Conservation (phyloP, 2,888 invertebrate genomes). For the Macrophya annulata region DNA sequence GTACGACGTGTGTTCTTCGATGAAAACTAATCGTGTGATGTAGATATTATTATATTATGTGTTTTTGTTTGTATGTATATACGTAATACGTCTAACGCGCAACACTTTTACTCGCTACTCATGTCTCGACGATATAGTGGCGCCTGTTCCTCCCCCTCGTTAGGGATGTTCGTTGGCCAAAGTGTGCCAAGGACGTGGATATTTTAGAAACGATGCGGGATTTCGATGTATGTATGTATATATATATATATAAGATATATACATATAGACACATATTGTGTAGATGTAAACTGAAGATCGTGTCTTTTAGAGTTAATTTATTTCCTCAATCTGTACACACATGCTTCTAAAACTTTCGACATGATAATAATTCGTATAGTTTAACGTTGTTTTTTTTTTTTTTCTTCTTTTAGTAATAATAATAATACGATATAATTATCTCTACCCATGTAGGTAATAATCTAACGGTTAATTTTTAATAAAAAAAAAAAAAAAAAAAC, state of each 20-base stretch:
- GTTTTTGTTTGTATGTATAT: background rate
- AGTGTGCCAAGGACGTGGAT: constrained; percentile 4
- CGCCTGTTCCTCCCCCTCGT: constrained; percentile 10
- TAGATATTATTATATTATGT: too few species aligned
- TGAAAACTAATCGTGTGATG: too few species aligned
- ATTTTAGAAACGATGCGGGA: background rate
- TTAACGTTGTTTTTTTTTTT: too few species aligned
- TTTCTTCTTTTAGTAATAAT: too few species aligned
- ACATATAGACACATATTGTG: too few species aligned
- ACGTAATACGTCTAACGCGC: background rate
- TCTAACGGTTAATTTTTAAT: background rate
- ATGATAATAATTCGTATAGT: background rate
- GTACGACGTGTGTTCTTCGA: too few species aligned
- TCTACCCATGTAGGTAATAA: too few species aligned
- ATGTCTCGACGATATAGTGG: background rate
- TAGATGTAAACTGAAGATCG: too few species aligned
- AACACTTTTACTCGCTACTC: background rate
- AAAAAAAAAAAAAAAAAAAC: background rate
- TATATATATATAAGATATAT: too few species aligned
- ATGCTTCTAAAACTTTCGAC: background rate
- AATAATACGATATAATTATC: too few species aligned
- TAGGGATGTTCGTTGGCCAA: constrained; percentile 4
- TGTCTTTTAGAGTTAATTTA: too few species aligned
- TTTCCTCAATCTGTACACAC: too few species aligned
- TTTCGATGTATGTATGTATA: background rate